Percentiles rank a stretch among this genome's conserved stretches.
These are phyloP conservation scores for Orius laevigatus DNA, from an alignment of 1,140 invertebrate species.

Conservation along the genomic window DNA sequence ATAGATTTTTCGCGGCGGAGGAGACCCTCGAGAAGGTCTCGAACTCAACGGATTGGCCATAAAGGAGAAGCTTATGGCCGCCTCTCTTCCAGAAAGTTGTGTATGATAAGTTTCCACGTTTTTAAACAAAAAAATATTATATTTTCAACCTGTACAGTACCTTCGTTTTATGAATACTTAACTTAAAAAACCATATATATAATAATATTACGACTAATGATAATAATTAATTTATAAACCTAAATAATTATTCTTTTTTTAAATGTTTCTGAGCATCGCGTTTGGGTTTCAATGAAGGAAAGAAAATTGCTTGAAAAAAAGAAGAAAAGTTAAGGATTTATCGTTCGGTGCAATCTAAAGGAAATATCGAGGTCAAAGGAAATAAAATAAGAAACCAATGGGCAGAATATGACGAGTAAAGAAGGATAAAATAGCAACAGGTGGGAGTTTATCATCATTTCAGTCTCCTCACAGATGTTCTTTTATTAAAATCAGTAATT, in stretches of 20 bases:
- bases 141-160: background rate
- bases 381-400: no score
- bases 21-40: constrained; percentile 1
- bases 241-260: background rate
- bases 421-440: no score
- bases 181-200: background rate
- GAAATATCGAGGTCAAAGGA: no score
- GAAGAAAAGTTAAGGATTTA: no score
- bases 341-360: no score
- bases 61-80: constrained; percentile 54
- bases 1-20: background rate
- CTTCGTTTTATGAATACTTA: no score
- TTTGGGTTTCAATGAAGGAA: no score
- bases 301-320: no score
- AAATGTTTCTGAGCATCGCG: background rate
- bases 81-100: constrained; percentile 56
- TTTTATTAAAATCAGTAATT: no score
- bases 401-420: no score
- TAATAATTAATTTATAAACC: background rate
- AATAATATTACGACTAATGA: background rate
- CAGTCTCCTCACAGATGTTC: no score
- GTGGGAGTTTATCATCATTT: no score
- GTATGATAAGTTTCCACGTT: constrained; percentile 33
- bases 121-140: constrained; percentile 3
- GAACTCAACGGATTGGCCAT: constrained; percentile 49